Base-by-base conservation (phyloP, 2,797 vertebrate genomes). In the Scleropages formosus region DNA sequence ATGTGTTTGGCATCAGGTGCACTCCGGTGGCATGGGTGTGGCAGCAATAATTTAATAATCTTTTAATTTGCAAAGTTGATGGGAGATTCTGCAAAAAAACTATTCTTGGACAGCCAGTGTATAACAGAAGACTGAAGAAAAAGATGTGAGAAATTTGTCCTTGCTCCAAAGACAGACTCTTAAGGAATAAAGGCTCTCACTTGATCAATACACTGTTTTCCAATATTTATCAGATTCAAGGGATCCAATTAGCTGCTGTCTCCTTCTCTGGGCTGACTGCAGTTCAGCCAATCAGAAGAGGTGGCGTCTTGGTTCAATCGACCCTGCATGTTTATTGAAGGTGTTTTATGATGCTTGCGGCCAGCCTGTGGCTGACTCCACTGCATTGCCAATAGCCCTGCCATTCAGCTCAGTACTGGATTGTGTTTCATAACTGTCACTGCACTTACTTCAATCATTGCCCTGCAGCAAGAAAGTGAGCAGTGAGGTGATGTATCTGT, bases 251-350 rank as follows among this genome's bases (percentile, higher is more conserved):
- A 31, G 87, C 90, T 88, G 83, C 88, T 47, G 26, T 88, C 90
- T 89, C 83, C 88, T 85, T 87, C 85, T 90, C 86, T 93, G 91
- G 89, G 90, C 89, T 86, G 89, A 93, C 91, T 77, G 72, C 1
- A 46, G 22, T 80, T 87, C 80, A 62, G 6, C 92, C 91, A 93
- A 92, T 92, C 59, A 73, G 82, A 86, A 82, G 59, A 83, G 82
- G 80, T 81, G 79, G 77, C 84, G 86, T 87, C 82, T 77, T 24
- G 83, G 84, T 84, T 85, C 84, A 84, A 83, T 86, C 61, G 77
- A 83, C 82, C 84, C 86, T 91, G 86, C 91, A 91, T 91, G 88
- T 91, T 93, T 93, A 81, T 92, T 92, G 90, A 90, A 87, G 83
- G 82, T 85, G 79, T 70, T 70, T 85, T 90, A 81, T 86, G 88